Base-by-base conservation (phyloP, 1,140 invertebrate species). In the Brachionus paranguensis region DNA sequence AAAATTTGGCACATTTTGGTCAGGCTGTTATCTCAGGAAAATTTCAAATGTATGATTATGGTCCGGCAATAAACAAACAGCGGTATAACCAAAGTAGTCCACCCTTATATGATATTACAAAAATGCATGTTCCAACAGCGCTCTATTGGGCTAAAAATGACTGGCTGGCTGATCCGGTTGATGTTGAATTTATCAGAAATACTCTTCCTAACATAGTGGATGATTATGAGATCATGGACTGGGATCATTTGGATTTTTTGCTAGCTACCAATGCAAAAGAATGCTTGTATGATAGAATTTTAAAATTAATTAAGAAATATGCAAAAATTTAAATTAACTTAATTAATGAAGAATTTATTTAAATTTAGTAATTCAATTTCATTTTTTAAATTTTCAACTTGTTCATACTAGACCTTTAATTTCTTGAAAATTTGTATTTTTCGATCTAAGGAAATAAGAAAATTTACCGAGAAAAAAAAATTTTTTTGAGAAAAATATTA, bases 101-200 rank as follows among this genome's bases (percentile, higher is more conserved):
- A 14, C 93, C 93, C 4, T 86, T 90, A 50, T 95, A 95, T 86
- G 88, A 92, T 78, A 85, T 93, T 1, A 89, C 86, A 20, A 91
- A 92, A 55, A 91, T 93, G 1, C 90, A 88, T 43, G 89, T 92
- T 11, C 93, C 93, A 1, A 89, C 93, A 1, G 92, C 91, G 55
- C 87, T 94, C 20, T 92, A 93, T 86, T 93, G 92, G 86, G 91
- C 92, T 2, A 90, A 91, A 43, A 93, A 94, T 85, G 94, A 95
- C 88, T 92, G 91, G 89, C 86, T 94, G 1, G 91, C 93, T 1
- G 91, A 91, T 87, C 89, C 91, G 45, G 84, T 92, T 90, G 92
- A 93, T 87, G 90, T 93, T 91, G 27, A 89, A 86, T 91, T 92
- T 88, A 91, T 87, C 91, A 89, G 85, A 53, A 43, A 85, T 24